phyloP scores from a whole-genome alignment of 2,797 vertebrate species.

The Enteromius anoplus region DNA sequence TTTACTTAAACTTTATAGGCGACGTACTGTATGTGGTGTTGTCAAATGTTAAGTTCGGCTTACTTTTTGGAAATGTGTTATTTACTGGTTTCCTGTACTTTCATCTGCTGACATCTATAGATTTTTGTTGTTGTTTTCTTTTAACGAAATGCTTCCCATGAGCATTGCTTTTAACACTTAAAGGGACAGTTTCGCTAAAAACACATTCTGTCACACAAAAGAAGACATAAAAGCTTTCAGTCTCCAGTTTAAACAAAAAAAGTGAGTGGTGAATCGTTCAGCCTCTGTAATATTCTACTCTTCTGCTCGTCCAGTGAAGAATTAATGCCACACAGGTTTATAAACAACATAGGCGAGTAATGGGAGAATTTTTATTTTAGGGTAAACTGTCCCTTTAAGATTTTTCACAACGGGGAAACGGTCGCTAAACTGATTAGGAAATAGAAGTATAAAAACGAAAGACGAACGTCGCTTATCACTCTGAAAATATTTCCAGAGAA shows the following conservation, averaged over 20 bases:
- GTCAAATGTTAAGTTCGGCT: not conserved
- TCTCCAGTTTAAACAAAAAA: not conserved
- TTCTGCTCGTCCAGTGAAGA: not conserved
- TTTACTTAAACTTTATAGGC: slow-evolving; percentile 1
- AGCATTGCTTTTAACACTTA: not conserved
- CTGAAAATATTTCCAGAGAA: not conserved
- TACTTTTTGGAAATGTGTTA: not conserved
- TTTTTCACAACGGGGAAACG: not conserved
- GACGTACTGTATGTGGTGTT: not conserved
- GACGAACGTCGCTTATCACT: not conserved
- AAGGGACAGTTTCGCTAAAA: not conserved
- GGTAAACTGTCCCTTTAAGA: slow-evolving; percentile 5
- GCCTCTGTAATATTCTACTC: not conserved
- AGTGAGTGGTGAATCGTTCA: not conserved
- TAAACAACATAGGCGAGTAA: not conserved
- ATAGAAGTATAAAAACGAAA: not conserved
- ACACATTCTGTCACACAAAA: not conserved
- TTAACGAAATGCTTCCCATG: not conserved
- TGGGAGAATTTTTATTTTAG: not conserved
- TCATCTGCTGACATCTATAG: not conserved
- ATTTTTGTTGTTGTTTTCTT: not conserved
- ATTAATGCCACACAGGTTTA: not conserved
- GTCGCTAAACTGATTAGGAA: not conserved
- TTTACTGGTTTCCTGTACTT: not conserved
- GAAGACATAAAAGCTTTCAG: not conserved